Base-by-base conservation (phyloP, 2,797 vertebrate genomes). In the Alosa sapidissima region DNA sequence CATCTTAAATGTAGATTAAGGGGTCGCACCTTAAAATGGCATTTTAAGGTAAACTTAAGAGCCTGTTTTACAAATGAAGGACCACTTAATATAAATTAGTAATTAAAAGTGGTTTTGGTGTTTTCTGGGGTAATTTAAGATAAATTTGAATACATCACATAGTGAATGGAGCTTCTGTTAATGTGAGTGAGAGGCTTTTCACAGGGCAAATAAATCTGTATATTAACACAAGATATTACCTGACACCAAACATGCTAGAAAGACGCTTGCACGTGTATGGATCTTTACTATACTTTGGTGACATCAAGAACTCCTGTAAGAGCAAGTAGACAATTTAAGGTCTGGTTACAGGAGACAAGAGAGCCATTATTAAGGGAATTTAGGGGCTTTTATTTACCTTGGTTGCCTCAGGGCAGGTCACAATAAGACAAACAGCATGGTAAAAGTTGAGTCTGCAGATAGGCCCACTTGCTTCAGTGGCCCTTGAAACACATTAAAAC, bases 291-390 rank as follows among this genome's bases (percentile, higher is more conserved):
- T 97, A 96, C 88, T 97, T 95, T 78, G 96, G 84, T 10, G 96
- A 98, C 97, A 97, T 97, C 93, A 98, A 88, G 89, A 97, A 91
- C 88, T 97, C 96, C 97, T 98, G 90, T 16, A 90, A 10, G 75
- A 5, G n/a, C 10, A 82, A 36, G 33, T 10, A 5, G 16, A 45
- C 16, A 24, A 4, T 16, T 19, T 3, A 19, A 36, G 13, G 8
- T 45, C 21, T 81, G 49, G 47, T 49, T 75, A 24, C 21, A 24
- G 13, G 0, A 58, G 1, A 60, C 54, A 55, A 55, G 4, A 55
- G 6, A 55, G 54, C 16, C 21, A 55, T 55, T 3, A 55, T 3
- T 55, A 55, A 54, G 19, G 2, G 54, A 55, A 19, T 16, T 55
- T 14, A 19, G 54, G 54, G 2, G 10, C 14, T 21, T 55, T 60